Percentiles rank a stretch among this genome's conserved stretches.
These are phyloP conservation scores for Drosophila lacicola DNA, from an alignment of 2,888 invertebrate genomes.

Conservation along the genomic window DNA sequence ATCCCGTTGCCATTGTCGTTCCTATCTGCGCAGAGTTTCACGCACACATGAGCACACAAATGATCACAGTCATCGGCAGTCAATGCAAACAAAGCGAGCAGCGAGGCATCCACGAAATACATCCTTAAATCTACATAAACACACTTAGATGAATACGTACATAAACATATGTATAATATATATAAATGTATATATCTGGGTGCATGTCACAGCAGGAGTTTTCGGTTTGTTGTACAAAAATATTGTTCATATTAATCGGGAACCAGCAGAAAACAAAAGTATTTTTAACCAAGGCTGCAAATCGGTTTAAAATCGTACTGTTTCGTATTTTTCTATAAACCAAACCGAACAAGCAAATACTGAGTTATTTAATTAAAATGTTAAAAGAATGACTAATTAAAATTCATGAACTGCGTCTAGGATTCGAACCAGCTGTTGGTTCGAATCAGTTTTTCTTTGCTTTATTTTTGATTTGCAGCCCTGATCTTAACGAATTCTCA, in stretches of 20 bases:
- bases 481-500: no score
- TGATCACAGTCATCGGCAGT: constrained; percentile 54
- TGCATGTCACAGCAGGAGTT: constrained; percentile 25
- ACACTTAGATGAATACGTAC: not conserved
- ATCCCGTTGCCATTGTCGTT: constrained; percentile 17
- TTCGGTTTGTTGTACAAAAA: not conserved
- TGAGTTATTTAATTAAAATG: no score
- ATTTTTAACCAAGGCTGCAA: no score
- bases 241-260: not conserved
- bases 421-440: no score
- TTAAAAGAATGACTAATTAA: no score
- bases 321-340: no score
- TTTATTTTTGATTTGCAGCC: no score
- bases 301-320: no score
- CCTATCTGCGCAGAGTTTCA: constrained; percentile 51
- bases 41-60: constrained; percentile 59
- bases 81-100: constrained; percentile 55
- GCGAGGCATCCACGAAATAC: constrained; percentile 42
- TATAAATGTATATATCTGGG: not conserved
- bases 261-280: not conserved
- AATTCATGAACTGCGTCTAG: no score
- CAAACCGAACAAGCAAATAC: no score
- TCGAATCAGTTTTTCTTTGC: no score
- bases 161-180: not conserved
- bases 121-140: constrained; percentile 37